Evolutionary conservation across 2,888 invertebrate genomes (phyloP).

Genomic region (Plutella xylostella): DNA sequence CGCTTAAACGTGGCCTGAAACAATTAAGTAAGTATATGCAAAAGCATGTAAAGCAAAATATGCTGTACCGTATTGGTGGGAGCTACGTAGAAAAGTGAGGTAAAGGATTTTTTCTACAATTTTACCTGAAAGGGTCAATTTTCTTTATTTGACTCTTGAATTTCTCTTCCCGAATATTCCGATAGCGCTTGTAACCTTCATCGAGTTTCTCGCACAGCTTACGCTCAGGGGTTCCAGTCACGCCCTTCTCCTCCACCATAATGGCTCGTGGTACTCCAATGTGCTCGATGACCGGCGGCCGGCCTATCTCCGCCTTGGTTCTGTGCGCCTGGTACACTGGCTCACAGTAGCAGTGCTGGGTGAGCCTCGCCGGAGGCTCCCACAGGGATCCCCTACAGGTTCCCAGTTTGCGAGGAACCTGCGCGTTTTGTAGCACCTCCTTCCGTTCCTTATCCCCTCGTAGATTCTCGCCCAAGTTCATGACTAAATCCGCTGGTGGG

Average conservation of each 20-base stretch:
- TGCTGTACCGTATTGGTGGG: no score
- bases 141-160: conserved; percentile 32
- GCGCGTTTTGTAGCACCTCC: conserved; percentile 40
- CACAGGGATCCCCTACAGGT: conserved; percentile 34
- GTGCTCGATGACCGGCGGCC: conserved; percentile 39
- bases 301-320: conserved; percentile 40
- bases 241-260: conserved; percentile 39
- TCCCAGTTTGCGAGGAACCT: conserved; percentile 31
- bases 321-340: conserved; percentile 45
- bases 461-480: conserved; percentile 41
- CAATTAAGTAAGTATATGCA: not conserved
- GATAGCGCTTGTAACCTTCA: conserved; percentile 35
- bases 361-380: conserved; percentile 40
- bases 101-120: no score
- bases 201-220: conserved; percentile 27
- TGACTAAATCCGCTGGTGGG: conserved; percentile 40
- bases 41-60: no score
- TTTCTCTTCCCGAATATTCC: conserved; percentile 32
- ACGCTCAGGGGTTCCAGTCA: conserved; percentile 31
- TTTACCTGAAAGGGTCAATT: conserved; percentile 47
- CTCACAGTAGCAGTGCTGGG: conserved; percentile 35
- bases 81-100: no score
- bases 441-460: conserved; percentile 48
- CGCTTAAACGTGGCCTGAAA: conserved; percentile 36
- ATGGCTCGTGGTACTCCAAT: conserved; percentile 42